Evolutionary conservation across 2,797 vertebrate species (phyloP).

Genomic region (Tachyglossus aculeatus): DNA sequence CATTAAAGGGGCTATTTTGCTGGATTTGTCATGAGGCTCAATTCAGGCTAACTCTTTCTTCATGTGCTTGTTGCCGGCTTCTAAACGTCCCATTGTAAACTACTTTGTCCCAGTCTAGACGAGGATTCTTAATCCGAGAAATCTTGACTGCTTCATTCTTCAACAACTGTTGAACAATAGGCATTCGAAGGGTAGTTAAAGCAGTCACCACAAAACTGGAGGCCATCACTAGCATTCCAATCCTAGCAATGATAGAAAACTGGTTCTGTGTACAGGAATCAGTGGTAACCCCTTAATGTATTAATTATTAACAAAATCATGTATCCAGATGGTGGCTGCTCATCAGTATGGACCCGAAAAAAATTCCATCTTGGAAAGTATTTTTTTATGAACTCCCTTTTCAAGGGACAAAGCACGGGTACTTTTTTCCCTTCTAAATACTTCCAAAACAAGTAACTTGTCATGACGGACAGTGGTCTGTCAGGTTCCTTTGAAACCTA

Average conservation of each 20-base stretch:
- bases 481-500: not conserved
- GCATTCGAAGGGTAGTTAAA: not conserved
- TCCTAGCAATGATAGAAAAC: not conserved
- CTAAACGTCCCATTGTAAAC: not conserved
- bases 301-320: not conserved
- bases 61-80: not conserved
- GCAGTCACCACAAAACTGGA: not conserved
- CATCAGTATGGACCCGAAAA: not conserved
- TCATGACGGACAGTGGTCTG: not conserved
- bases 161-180: not conserved
- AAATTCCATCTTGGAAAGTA: not conserved
- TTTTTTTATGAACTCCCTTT: not conserved
- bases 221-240: not conserved
- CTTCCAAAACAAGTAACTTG: not conserved
- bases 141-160: not conserved
- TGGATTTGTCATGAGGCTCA: conserved; percentile 20
- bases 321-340: not conserved
- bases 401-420: not conserved
- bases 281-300: not conserved
- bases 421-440: not conserved
- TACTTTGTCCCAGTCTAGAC: not conserved
- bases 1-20: conserved; percentile 17
- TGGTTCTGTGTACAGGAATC: not conserved
- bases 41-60: not conserved
- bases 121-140: not conserved